Conservation (phyloP, 1,140 invertebrate species). For the Drosophila suzukii region DNA sequence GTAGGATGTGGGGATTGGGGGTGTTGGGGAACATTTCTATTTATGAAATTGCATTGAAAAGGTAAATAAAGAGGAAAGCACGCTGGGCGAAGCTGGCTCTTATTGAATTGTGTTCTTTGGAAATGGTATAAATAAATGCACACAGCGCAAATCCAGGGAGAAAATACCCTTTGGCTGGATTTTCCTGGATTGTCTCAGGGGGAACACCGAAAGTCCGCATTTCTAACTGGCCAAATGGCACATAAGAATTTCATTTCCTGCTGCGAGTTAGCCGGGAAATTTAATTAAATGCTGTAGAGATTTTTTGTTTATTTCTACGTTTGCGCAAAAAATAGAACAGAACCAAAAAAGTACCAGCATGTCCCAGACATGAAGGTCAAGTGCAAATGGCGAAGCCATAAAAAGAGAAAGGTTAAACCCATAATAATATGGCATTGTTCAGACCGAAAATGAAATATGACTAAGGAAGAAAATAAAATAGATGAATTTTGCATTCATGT, state of each 20-base stretch:
- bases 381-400: constrained; percentile 26
- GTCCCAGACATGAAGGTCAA: constrained; percentile 27
- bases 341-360: not conserved
- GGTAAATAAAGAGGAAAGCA: constrained; percentile 23
- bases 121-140: constrained; percentile 30
- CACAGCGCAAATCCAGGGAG: not conserved
- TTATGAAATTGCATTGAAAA: constrained; percentile 25
- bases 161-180: constrained; percentile 15
- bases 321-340: constrained; percentile 34
- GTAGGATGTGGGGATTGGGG: not conserved
- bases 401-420: constrained; percentile 14
- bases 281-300: constrained; percentile 60
- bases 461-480: not conserved
- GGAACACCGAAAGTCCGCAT: constrained; percentile 5
- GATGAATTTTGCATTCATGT: not conserved
- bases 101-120: constrained; percentile 35
- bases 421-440: constrained; percentile 1
- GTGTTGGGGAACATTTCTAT: constrained; percentile 6
- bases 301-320: constrained; percentile 27
- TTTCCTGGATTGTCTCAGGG: constrained; percentile 1
- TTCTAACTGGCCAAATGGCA: constrained; percentile 16
- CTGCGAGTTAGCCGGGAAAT: constrained; percentile 20
- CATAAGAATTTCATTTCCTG: constrained; percentile 54
- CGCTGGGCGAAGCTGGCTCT: constrained; percentile 1
- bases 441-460: not conserved